Evolutionary conservation across 2,888 invertebrate genomes (phyloP).

Genomic region (Xestia rhomboidea): DNA sequence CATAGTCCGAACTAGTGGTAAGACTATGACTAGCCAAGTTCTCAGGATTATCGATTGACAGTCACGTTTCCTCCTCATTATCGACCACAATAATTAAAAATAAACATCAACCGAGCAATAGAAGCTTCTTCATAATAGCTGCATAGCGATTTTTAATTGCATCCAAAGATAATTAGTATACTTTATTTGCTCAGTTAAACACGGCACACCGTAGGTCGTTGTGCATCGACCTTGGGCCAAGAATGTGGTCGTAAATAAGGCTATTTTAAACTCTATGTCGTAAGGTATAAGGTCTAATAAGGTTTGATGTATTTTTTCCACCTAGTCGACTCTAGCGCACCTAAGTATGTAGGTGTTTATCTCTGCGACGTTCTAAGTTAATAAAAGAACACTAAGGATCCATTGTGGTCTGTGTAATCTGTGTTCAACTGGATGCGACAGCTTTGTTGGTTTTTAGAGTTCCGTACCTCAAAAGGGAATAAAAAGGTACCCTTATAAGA

Average conservation of each 20-base stretch:
- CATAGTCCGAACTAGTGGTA: not conserved
- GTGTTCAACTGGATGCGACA: slow-evolving; percentile 31
- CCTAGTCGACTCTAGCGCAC: slow-evolving; percentile 48
- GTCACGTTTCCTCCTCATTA: slow-evolving; percentile 31
- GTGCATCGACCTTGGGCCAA: slow-evolving; percentile 83
- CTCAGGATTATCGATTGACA: slow-evolving; percentile 13
- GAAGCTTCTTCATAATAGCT: slow-evolving; percentile 33
- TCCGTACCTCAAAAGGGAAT: too few relatives aligned
- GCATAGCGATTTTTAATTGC: slow-evolving; percentile 69
- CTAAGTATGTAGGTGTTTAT: slow-evolving; percentile 59
- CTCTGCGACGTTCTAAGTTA: slow-evolving; percentile 55
- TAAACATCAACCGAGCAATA: slow-evolving; percentile 16
- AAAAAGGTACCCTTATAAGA: too few relatives aligned
- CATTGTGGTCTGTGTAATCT: slow-evolving; percentile 48
- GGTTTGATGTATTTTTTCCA: slow-evolving; percentile 52
- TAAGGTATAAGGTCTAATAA: slow-evolving; percentile 68
- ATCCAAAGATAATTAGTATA: slow-evolving; percentile 70
- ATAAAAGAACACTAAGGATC: slow-evolving; percentile 45
- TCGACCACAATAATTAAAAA: slow-evolving; percentile 31
- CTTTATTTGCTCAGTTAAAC: slow-evolving; percentile 72
- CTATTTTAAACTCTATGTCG: slow-evolving; percentile 74
- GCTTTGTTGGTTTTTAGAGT: slow-evolving; percentile 20
- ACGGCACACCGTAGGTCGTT: slow-evolving; percentile 73
- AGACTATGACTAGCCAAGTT: slow-evolving; percentile 1
- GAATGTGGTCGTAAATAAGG: slow-evolving; percentile 77